Base-by-base conservation (phyloP, 2,888 invertebrate genomes). In the Nemotelus pantherinus region DNA sequence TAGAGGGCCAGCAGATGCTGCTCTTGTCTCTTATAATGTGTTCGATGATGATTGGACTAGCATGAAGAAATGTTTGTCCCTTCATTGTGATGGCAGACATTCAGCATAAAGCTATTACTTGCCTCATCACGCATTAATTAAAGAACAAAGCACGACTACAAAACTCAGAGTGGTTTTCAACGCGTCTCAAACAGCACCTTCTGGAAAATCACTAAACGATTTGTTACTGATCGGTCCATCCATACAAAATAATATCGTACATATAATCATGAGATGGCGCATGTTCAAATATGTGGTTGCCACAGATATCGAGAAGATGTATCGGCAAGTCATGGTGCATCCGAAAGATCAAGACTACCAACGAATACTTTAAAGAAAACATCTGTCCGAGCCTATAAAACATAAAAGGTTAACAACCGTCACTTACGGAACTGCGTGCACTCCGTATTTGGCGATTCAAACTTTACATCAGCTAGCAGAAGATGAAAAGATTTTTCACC, bases 31-130 rank as follows among this genome's bases (percentile, higher is more conserved):
- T 5, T 45, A 75, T 25, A 77, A 77, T 45, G 68, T 77, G 41
- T 78, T 75, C n/a, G 44, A 44, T 43, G 75, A 76, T n/a, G 60
- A 76, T 53, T 78, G 75, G 67, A n/a, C n/a, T n/a, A n/a, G n/a
- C 43, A 55, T 55, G 4, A 78, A 76, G 44, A 71, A 78, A 78
- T 77, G 58, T 47, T 41, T 77, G 67, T 71, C 78, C 5, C 64
- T 77, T 3, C 76, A 78, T 25, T 77, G 74, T 45, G n/a, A n/a
- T n/a, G n/a, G n/a, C n/a, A n/a, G n/a, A n/a, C n/a, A n/a, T n/a
- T n/a, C n/a, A n/a, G n/a, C n/a, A n/a, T n/a, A n/a, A n/a, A 0
- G 3, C 2, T 68, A 4, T 2, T 2, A 50, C 2, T 2, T 68
- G 1, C 71, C 55, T 4, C 71, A 71, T 57, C 71, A 71, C 45